These are phyloP conservation scores for Chymomyza procnemis DNA, from an alignment of 2,888 invertebrate species.

Conservation along the genomic window DNA sequence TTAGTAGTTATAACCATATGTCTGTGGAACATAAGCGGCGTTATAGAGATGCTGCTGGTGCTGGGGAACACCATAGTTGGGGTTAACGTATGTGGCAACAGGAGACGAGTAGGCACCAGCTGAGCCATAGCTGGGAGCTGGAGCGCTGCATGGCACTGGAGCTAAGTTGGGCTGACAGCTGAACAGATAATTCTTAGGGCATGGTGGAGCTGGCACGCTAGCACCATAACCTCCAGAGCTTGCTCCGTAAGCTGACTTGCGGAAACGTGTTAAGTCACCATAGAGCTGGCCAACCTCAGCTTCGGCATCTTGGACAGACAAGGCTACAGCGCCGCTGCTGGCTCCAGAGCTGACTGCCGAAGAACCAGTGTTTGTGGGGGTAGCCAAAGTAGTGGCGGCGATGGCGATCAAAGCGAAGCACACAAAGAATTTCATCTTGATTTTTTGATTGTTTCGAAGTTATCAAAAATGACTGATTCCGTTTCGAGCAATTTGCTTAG, in stretches of 20 bases:
- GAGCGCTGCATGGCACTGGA: conserved; percentile 65
- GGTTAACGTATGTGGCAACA: conserved; percentile 58
- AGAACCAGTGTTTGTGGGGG: conserved; percentile 36
- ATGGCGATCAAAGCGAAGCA: conserved; percentile 61
- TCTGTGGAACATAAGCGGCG: conserved; percentile 55
- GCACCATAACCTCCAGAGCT: conserved; percentile 56
- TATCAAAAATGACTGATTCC: conserved; percentile 7
- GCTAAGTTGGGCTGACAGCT: conserved; percentile 71
- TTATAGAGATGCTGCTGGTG: conserved; percentile 49
- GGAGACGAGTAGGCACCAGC: conserved; percentile 71
- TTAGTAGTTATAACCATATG: conserved; percentile 56
- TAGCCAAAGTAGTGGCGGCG: conserved; percentile 48
- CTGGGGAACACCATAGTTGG: conserved; percentile 65
- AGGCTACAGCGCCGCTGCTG: conserved; percentile 23
- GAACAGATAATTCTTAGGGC: conserved; percentile 73
- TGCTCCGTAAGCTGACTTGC: conserved; percentile 67
- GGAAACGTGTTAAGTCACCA: conserved; percentile 64
- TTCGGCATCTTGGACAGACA: conserved; percentile 34
- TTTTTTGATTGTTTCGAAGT: conserved; percentile 18
- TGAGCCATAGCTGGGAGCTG: conserved; percentile 57
- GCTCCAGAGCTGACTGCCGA: conserved; percentile 4
- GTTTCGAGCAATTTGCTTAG: conserved; percentile 20
- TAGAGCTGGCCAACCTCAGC: conserved; percentile 49
- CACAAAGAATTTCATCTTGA: conserved; percentile 71
- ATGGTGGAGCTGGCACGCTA: conserved; percentile 62